Evolutionary conservation across 2,113 vertebrate genomes (phyloP).

Genomic region (Dicentrarchus labrax): DNA sequence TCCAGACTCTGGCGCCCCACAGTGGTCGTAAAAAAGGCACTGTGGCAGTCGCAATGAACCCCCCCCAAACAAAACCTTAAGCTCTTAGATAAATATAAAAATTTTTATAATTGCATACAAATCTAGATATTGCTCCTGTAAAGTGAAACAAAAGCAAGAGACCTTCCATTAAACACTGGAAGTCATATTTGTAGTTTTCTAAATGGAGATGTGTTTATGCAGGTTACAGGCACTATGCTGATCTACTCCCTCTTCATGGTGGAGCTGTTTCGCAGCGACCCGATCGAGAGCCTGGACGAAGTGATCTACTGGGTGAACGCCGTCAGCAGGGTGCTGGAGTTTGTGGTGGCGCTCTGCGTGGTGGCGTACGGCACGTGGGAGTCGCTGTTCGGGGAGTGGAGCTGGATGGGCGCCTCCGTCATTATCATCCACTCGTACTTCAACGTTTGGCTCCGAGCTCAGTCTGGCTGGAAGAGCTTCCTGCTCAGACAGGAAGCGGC

Average conservation of each 20-base stretch:
- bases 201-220: not conserved
- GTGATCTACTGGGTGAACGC: slow-evolving; percentile 90
- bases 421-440: slow-evolving; percentile 92
- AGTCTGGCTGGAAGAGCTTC: slow-evolving; percentile 90
- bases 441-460: slow-evolving; percentile 91
- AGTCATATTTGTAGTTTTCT: not conserved
- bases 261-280: slow-evolving; percentile 84
- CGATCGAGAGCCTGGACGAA: slow-evolving; percentile 89
- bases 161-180: not conserved
- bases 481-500: slow-evolving; percentile 88
- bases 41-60: not conserved
- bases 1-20: not conserved
- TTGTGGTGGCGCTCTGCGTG: slow-evolving; percentile 90
- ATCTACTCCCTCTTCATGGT: slow-evolving; percentile 90
- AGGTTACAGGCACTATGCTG: slow-evolving; percentile 90
- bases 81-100: not conserved
- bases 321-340: slow-evolving; percentile 89
- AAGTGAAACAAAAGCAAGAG: not conserved
- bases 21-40: not conserved
- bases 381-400: slow-evolving; percentile 91
- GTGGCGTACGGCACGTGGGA: slow-evolving; percentile 91
- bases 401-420: slow-evolving; percentile 91
- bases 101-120: not conserved
- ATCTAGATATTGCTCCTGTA: not conserved
- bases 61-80: not conserved